These are phyloP conservation scores for Micropoecilia bifurca DNA, from an alignment of 2,797 vertebrate species.

Conservation along the genomic window DNA sequence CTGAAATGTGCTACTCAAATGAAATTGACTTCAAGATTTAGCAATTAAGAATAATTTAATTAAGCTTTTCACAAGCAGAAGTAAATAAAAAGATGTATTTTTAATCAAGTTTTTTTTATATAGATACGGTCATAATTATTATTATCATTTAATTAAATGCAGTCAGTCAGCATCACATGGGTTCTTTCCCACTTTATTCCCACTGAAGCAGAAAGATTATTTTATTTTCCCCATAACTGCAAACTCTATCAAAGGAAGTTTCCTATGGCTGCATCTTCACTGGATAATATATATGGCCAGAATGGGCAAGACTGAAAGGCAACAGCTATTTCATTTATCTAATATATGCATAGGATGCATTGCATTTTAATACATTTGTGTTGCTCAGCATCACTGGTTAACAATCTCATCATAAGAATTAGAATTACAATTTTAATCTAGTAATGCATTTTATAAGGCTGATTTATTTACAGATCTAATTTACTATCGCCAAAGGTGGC, in stretches of 20 bases:
- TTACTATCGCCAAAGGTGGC: background rate
- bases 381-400: background rate
- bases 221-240: background rate
- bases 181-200: background rate
- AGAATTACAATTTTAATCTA: background rate
- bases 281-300: background rate
- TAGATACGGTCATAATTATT: background rate
- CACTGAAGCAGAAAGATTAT: background rate
- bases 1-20: too few species aligned
- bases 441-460: background rate
- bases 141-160: background rate
- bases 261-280: background rate
- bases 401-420: background rate
- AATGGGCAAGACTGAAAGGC: background rate
- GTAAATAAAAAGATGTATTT: too few species aligned
- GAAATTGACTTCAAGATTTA: background rate
- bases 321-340: background rate
- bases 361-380: background rate
- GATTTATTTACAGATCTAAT: conserved; percentile 5
- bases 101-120: background rate
- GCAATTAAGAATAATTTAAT: background rate
- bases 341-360: background rate
- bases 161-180: background rate
- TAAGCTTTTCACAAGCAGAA: too few species aligned
- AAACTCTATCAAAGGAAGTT: background rate